These are phyloP conservation scores for Lasioglossum albipes DNA, from an alignment of 1,140 invertebrate species.

Conservation along the genomic window DNA sequence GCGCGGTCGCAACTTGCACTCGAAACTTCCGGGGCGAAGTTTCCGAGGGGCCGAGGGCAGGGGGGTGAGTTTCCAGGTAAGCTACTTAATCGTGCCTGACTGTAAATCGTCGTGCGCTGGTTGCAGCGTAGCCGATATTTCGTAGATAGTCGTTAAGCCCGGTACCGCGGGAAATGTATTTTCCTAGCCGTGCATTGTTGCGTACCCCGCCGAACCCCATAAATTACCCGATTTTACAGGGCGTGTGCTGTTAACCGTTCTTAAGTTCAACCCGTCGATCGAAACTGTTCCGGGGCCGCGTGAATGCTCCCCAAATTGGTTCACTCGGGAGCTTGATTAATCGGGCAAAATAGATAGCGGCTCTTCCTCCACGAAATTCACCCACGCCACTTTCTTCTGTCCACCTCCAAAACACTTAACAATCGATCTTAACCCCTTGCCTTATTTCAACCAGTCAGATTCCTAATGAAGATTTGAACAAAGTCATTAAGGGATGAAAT, in stretches of 20 bases:
- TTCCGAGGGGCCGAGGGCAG: conserved; percentile 20
- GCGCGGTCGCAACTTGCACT: conserved; percentile 33
- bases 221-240: conserved; percentile 32
- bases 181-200: conserved; percentile 31
- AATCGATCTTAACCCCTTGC: no score
- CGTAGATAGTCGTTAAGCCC: conserved; percentile 39
- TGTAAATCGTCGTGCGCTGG: conserved; percentile 51
- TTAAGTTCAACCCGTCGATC: not conserved
- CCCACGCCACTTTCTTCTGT: no score
- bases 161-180: conserved; percentile 17
- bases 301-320: not conserved
- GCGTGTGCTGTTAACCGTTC: conserved; percentile 9
- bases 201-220: not conserved
- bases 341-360: not conserved
- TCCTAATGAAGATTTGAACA: no score
- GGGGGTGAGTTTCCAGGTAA: conserved; percentile 39
- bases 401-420: no score
- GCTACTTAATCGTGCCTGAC: conserved; percentile 60
- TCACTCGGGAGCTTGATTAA: conserved; percentile 8
- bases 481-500: no score
- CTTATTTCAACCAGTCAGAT: no score
- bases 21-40: conserved; percentile 51
- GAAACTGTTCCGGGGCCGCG: not conserved
- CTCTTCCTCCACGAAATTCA: no score
- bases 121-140: conserved; percentile 59